Evolutionary conservation across 92 coral and sea anemone genomes (phyloP).

Genomic region (Siderastrea radians): DNA sequence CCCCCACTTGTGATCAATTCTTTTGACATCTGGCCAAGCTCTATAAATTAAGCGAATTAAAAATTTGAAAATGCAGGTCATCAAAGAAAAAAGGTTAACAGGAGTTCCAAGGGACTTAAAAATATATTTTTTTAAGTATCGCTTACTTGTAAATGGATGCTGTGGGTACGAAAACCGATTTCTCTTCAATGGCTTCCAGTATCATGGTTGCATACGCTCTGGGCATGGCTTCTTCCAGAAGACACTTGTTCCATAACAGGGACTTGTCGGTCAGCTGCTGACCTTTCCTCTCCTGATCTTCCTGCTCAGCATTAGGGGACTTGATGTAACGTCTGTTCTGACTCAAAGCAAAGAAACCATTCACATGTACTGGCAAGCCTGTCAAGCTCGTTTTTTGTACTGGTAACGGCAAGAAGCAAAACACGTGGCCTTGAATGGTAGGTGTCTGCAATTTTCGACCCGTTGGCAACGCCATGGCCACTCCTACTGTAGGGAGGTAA

Average conservation of each 20-base stretch:
- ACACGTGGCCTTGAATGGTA: conserved; percentile 64
- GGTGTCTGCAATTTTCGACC: conserved; percentile 1
- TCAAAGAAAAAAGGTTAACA: too few species aligned
- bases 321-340: conserved; percentile 80
- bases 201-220: conserved; percentile 37
- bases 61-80: too few species aligned
- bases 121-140: background rate
- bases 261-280: conserved; percentile 30
- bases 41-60: too few species aligned
- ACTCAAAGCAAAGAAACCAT: conserved; percentile 79
- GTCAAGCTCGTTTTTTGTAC: conserved; percentile 70
- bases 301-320: conserved; percentile 76
- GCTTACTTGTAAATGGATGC: background rate
- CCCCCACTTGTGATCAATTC: conserved; percentile 74
- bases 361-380: conserved; percentile 84
- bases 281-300: background rate
- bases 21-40: conserved; percentile 60
- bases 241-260: conserved; percentile 48
- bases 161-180: background rate
- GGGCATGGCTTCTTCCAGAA: conserved; percentile 51
- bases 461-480: conserved; percentile 66
- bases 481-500: conserved; percentile 81
- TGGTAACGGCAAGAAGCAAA: conserved; percentile 78
- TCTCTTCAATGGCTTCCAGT: background rate
- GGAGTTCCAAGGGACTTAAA: too few species aligned